Evolutionary conservation across 2,797 vertebrate genomes (phyloP).

Genomic region (Ctenosaura bakeri): DNA sequence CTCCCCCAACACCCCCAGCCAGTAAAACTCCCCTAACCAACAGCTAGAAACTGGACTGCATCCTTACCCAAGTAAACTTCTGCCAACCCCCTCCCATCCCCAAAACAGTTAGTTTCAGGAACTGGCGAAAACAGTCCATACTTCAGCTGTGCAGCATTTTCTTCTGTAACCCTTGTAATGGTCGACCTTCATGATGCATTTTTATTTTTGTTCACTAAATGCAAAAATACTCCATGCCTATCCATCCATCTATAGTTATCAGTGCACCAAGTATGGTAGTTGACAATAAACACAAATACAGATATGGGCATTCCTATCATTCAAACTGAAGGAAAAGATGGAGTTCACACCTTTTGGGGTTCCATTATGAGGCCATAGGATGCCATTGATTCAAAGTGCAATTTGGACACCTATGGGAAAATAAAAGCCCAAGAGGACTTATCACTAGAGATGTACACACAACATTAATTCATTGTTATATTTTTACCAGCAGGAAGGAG

Average conservation of each 20-base stretch:
- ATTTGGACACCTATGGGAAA: neutral
- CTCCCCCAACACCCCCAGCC: neutral
- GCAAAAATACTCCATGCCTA: neutral
- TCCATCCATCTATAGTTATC: neutral
- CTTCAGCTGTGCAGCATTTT: neutral
- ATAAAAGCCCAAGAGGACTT: neutral
- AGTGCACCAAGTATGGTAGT: neutral
- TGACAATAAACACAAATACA: neutral
- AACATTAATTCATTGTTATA: neutral
- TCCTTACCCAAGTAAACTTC: slow-evolving; percentile 60
- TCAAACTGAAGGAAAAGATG: no score
- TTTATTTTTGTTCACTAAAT: neutral
- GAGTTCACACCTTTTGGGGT: neutral
- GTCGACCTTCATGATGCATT: neutral
- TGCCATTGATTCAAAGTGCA: neutral
- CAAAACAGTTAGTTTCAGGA: slow-evolving; percentile 23
- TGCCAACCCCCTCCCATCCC: slow-evolving; percentile 48
- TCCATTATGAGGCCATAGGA: neutral
- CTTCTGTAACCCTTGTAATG: slow-evolving; percentile 21
- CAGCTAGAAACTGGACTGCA: slow-evolving; percentile 44
- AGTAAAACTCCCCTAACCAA: slow-evolving; percentile 39
- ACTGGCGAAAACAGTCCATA: neutral
- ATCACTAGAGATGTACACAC: no score
- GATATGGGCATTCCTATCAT: neutral
- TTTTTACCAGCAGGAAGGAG: neutral